Evolutionary conservation across 2,888 invertebrate genomes (phyloP).

Genomic region (Entomobrya multifasciata): DNA sequence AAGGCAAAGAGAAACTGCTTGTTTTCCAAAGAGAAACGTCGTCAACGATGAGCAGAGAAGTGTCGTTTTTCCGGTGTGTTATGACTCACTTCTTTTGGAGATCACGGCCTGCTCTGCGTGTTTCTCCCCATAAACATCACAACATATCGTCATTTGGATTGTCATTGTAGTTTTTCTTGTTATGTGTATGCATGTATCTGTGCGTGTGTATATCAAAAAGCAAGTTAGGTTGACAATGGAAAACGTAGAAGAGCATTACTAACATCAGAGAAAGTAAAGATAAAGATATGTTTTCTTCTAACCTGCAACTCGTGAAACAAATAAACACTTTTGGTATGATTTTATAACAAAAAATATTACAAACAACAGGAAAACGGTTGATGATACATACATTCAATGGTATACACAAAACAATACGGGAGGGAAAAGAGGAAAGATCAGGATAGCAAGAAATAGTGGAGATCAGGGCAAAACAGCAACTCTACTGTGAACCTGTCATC

Average conservation of each 20-base stretch:
- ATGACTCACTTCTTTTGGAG: conserved; percentile 73
- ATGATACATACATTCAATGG: conserved; percentile 15
- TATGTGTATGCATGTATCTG: conserved; percentile 3
- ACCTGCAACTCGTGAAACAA: neutral
- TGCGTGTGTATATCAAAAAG: neutral
- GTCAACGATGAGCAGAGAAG: conserved; percentile 51
- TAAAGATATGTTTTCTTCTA: no score
- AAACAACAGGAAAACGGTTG: neutral
- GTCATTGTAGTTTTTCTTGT: neutral
- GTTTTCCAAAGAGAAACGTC: conserved; percentile 31
- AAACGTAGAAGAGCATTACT: conserved; percentile 1
- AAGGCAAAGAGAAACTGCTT: conserved; percentile 61
- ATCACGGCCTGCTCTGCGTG: conserved; percentile 61
- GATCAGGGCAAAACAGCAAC: conserved; percentile 33
- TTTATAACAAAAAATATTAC: conserved; percentile 16
- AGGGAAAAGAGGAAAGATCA: neutral
- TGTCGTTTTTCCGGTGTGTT: conserved; percentile 76
- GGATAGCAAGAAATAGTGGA: conserved; percentile 7
- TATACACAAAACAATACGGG: neutral
- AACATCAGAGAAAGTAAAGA: no score
- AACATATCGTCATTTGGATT: conserved; percentile 35
- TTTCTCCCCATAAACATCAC: conserved; percentile 52
- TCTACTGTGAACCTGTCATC: conserved; percentile 60
- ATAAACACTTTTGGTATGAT: neutral
- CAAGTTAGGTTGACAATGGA: neutral